Evolutionary conservation across 2,113 vertebrate species (phyloP).

Genomic region (Epinephelus moara): DNA sequence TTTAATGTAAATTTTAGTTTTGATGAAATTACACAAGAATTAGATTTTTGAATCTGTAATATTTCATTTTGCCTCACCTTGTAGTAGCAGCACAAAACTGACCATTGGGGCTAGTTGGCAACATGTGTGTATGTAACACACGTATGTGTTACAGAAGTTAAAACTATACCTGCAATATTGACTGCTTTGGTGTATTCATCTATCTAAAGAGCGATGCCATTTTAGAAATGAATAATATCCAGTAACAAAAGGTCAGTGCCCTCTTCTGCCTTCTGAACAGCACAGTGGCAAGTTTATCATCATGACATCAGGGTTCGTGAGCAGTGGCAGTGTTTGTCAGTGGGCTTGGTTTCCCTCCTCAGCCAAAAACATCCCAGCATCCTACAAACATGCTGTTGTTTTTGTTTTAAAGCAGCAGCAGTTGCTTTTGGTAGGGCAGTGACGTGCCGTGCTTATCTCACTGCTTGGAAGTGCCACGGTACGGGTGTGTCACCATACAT

Average conservation of each 20-base stretch:
- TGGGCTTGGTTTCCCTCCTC: slow-evolving; percentile 79
- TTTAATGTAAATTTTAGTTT: not conserved
- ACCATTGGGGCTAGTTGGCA: not conserved
- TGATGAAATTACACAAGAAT: not conserved
- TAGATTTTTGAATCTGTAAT: not conserved
- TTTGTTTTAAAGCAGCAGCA: slow-evolving; percentile 37
- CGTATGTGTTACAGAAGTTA: not conserved
- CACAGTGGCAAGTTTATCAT: slow-evolving; percentile 18
- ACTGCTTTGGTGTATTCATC: too few species aligned
- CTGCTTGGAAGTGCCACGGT: slow-evolving; percentile 33
- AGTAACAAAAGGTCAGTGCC: not conserved
- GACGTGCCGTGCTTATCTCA: slow-evolving; percentile 61
- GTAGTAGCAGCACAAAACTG: not conserved
- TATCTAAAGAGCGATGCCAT: not conserved
- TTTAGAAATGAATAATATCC: not conserved
- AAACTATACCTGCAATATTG: not conserved
- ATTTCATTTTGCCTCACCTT: not conserved
- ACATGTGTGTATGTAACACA: not conserved
- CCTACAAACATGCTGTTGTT: slow-evolving; percentile 72
- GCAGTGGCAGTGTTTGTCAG: slow-evolving; percentile 62
- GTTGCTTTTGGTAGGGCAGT: slow-evolving; percentile 54
- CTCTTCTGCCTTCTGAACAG: not conserved
- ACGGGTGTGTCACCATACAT: slow-evolving; percentile 46
- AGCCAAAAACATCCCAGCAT: slow-evolving; percentile 70
- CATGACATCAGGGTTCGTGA: slow-evolving; percentile 65